Base-by-base conservation (phyloP, 2,888 invertebrate genomes). In the Caenorhabditis japonica region DNA sequence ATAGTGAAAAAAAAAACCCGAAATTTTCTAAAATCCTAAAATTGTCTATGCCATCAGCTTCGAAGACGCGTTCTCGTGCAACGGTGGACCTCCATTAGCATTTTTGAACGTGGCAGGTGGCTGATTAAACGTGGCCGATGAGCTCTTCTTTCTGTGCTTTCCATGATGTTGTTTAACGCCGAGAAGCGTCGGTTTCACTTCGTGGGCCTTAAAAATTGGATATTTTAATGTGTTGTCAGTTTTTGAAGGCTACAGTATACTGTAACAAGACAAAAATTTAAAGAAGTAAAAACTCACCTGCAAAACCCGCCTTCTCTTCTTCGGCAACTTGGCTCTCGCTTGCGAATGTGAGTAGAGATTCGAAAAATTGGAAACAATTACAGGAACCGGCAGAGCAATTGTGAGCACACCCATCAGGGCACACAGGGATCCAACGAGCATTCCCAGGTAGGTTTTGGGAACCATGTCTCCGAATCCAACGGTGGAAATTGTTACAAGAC, bases 331-430 rank as follows among this genome's bases (percentile, higher is more conserved):
- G 0, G 80, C 78, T 51, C 83, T 53, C 0, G 85, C 85, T 59
- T 85, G 84, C 7, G 81, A 81, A 47, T 85, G 85, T 0, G 85
- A 85, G 44, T 85, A 85, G 4, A 85, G 56, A 71, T 84, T 85
- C 7, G 84, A 84, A 52, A 85, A 85, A 56, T 85, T 85, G 34
- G 84, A 79, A 7, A 85, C 85, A 39, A 85, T 85, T 23, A 85
- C 79, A 2, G 79, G 82, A 10, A 82, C 84, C 0, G 84, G 85
- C 2, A 85, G 72, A 1, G 85, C 85, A 46, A 85, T 85, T 4
- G 85, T 85, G 23, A 85, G 78, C 17, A 85, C 84, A 39, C 85
- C 85, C 84, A 84, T 85, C 44, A 85, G 66, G 4, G 85, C 85
- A 64, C 85, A 85, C 12, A 85, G 62, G 13, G 84, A 83, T 12